Percentiles rank a stretch among this genome's conserved stretches.
phyloP scores from a whole-genome alignment of 2,888 invertebrate genomes.

The Brachylomia viminalis region DNA sequence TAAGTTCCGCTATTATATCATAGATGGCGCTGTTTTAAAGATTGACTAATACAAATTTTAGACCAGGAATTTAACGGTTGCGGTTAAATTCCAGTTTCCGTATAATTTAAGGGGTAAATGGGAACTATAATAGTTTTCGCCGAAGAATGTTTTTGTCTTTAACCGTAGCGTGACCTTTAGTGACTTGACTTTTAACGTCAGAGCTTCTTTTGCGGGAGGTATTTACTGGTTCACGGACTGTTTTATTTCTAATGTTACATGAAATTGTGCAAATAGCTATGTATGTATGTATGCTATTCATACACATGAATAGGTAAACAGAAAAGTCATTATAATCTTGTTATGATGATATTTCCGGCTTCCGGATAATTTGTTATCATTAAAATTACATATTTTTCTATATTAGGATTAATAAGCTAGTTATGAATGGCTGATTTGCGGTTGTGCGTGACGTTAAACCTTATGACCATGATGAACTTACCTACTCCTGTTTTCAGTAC shows the following conservation, averaged over 20 bases:
- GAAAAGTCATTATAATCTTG: neutral
- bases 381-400: conserved; percentile 5
- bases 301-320: neutral
- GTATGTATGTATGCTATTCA: neutral
- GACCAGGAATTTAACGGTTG: neutral
- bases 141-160: neutral
- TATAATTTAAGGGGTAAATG: neutral
- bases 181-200: conserved; percentile 4
- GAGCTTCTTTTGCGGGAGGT: neutral
- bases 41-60: rapidly evolving
- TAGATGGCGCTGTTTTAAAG: conserved; percentile 79
- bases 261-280: neutral
- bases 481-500: neutral
- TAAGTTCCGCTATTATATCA: conserved; percentile 76
- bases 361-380: conserved; percentile 3
- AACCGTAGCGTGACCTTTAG: neutral
- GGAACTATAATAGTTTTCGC: neutral
- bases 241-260: neutral
- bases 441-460: neutral
- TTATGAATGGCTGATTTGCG: neutral
- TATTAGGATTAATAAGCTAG: neutral
- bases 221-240: neutral
- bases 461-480: neutral
- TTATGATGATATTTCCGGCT: conserved; percentile 31
- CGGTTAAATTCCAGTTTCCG: neutral